phyloP scores from a whole-genome alignment of 2,797 vertebrate species.

The Silurus aristotelis region DNA sequence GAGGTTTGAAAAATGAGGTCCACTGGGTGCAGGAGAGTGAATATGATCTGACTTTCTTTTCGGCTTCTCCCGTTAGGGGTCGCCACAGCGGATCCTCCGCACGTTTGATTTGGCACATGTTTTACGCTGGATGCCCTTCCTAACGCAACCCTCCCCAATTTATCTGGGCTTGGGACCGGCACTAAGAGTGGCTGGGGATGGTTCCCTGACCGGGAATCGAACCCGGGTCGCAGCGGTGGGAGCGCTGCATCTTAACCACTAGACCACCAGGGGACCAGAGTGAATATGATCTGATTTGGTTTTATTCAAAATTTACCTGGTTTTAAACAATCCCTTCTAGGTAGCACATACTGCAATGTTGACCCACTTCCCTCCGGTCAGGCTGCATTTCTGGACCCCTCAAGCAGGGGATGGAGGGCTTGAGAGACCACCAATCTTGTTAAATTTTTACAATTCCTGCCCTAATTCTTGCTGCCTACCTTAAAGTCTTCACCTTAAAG shows the following conservation, averaged over 20 bases:
- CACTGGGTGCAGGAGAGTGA: background rate
- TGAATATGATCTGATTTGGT: background rate
- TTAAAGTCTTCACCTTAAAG: conserved; percentile 11
- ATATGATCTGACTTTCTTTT: too few species aligned
- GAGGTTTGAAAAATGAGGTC: background rate
- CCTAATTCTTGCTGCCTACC: conserved; percentile 12
- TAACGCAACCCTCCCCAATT: too few species aligned
- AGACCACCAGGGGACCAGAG: too few species aligned
- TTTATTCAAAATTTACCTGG: conserved; percentile 5
- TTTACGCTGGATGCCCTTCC: too few species aligned
- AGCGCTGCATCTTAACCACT: too few species aligned
- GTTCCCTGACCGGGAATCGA: too few species aligned
- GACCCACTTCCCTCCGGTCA: background rate
- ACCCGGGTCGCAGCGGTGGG: too few species aligned
- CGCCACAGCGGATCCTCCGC: too few species aligned
- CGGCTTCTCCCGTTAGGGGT: too few species aligned
- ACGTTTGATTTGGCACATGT: too few species aligned
- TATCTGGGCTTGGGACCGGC: too few species aligned
- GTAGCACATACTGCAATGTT: background rate
- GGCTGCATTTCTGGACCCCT: background rate
- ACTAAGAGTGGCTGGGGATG: too few species aligned
- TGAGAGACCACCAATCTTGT: conserved; percentile 16
- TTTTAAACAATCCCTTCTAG: conserved; percentile 16
- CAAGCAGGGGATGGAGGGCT: background rate
- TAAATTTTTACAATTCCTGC: conserved; percentile 13